Percentiles rank a stretch among this genome's conserved stretches.
These are phyloP conservation scores for Conus canariensis DNA, from an alignment of 2,888 invertebrate species.

Conservation along the genomic window DNA sequence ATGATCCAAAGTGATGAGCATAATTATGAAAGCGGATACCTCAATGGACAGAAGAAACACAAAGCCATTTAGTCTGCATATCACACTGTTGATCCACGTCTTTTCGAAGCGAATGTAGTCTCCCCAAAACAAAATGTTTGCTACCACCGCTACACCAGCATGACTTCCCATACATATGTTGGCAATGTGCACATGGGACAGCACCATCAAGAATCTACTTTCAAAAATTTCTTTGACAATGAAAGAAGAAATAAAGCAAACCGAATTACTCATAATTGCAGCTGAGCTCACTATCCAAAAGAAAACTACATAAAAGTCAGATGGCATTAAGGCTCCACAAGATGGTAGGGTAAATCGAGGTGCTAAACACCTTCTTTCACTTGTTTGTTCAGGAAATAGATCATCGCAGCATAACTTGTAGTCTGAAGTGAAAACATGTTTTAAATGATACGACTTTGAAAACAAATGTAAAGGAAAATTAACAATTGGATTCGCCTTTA, in stretches of 20 bases:
- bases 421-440: background rate
- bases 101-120: background rate
- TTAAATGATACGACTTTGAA: background rate
- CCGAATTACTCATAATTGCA: background rate
- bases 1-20: background rate
- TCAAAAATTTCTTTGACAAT: background rate
- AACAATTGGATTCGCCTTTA: background rate
- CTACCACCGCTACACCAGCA: background rate
- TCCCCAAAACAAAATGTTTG: background rate
- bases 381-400: background rate
- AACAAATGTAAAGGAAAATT: background rate
- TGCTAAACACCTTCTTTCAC: background rate
- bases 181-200: background rate
- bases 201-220: no score
- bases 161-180: background rate
- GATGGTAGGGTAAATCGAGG: background rate
- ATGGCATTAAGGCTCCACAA: background rate
- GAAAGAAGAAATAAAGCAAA: background rate
- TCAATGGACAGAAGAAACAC: background rate
- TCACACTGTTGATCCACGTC: background rate
- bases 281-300: background rate
- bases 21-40: background rate
- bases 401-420: background rate
- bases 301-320: background rate
- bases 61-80: background rate